phyloP scores from a whole-genome alignment of 2,888 invertebrate species.

The Sympetrum striolatum region DNA sequence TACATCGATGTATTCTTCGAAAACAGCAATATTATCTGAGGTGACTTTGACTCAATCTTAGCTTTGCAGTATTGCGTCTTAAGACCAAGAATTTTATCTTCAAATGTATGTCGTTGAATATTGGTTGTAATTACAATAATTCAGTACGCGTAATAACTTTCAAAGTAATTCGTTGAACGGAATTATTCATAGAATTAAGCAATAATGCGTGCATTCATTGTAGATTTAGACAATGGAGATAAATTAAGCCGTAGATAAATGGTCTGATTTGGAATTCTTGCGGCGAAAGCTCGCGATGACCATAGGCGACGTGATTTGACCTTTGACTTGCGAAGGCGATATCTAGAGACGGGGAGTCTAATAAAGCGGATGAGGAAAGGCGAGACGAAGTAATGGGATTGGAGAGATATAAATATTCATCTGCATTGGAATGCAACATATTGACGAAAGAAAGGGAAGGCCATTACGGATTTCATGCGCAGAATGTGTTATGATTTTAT shows the following conservation, averaged over 20 bases:
- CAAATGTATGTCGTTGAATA: no score
- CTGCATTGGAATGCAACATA: background rate
- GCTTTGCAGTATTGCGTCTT: no score
- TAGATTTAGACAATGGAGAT: background rate
- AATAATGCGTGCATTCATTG: background rate
- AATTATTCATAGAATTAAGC: no score
- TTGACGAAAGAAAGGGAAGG: background rate
- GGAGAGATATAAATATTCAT: background rate
- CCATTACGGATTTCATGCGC: background rate
- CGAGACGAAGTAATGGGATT: background rate
- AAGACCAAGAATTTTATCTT: no score
- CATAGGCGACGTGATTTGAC: background rate
- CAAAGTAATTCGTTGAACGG: no score
- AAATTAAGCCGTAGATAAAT: background rate
- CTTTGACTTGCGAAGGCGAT: background rate
- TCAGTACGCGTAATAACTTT: no score
- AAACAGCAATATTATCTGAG: no score
- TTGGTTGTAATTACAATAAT: no score
- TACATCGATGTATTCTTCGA: no score
- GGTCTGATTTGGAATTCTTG: background rate
- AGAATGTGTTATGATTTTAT: background rate
- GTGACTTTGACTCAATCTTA: no score
- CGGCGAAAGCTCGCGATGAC: background rate
- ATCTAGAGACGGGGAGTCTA: background rate
- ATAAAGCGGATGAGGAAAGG: background rate